Base-by-base conservation (phyloP, 2,113 vertebrate genomes). In the Hassar affinis region DNA sequence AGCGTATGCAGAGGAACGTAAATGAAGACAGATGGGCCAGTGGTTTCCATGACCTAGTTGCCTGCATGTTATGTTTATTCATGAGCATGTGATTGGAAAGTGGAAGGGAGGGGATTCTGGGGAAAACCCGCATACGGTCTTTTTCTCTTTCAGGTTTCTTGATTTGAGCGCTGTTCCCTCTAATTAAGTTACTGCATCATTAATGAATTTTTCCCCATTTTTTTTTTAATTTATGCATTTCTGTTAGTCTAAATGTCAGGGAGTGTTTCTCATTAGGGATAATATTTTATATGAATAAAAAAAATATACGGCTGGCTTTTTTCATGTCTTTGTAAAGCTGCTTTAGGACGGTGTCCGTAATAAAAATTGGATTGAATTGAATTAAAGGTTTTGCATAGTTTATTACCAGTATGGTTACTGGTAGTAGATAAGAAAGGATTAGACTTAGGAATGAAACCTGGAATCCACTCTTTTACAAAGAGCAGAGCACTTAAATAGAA, bases 1-100 rank as follows among this genome's bases (percentile, higher is more conserved):
- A 49, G 86, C 80, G 85, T 84, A 86, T 78, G 81, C 85, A 84
- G 68, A 59, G 76, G 78, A 83, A 89, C 76, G 69, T 83, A 85
- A 87, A 86, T 74, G 79, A 81, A 86, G 80, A 79, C 88, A 87
- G 86, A 88, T 85, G 87, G 80, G 69, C 82, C 78, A 78, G 64
- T 85, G 84, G 87, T 82, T 84, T 47, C 79, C 47, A 42, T 89
- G 84, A 86, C 86, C 83, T 80, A 85, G 68, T 87, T 87, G 83
- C 79, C 68, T 82, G 83, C 54, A 62, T 74, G 42, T 85, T 72
- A 85, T 86, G 82, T 85, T 89, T 84, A 87, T 86, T 88, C 35
- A 85, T 88, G 82, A 86, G 75, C 56, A 7, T 47, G 79, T 69
- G 85, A 68, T 80, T 74, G 69, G 35, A 72, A 49, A 51, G 52